Evolutionary conservation across 2,888 invertebrate species (phyloP).

Genomic region (Chaetogeoica ovagalla): DNA sequence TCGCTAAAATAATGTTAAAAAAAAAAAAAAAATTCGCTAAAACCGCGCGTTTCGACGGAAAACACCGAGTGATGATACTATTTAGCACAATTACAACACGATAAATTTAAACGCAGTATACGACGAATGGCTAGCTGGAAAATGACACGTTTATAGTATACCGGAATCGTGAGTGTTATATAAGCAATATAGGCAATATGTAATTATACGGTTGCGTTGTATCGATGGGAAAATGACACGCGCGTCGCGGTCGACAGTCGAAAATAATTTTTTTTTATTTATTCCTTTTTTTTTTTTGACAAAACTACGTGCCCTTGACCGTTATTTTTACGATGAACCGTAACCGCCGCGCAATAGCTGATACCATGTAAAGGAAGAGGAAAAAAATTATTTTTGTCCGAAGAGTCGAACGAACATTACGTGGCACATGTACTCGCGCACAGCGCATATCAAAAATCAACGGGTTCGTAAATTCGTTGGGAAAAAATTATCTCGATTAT

Average conservation of each 20-base stretch:
- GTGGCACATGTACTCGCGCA: too few species aligned
- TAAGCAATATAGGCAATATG: not conserved
- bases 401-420: too few species aligned
- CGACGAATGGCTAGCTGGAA: not conserved
- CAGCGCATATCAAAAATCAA: too few species aligned
- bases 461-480: too few species aligned
- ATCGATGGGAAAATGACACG: slow-evolving; percentile 37
- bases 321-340: slow-evolving; percentile 11
- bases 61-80: too few species aligned
- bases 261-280: slow-evolving; percentile 12
- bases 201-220: not conserved
- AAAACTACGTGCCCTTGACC: not conserved
- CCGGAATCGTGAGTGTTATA: not conserved
- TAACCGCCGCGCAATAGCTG: too few species aligned
- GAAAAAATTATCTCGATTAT: too few species aligned
- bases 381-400: too few species aligned
- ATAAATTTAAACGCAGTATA: not conserved
- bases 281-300: slow-evolving; percentile 6
- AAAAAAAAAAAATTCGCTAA: too few species aligned
- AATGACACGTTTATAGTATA: not conserved
- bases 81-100: too few species aligned
- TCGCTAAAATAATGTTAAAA: too few species aligned
- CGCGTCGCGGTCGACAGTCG: not conserved
- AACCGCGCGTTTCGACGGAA: not conserved
- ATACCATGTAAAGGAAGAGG: too few species aligned